phyloP scores from a whole-genome alignment of 2,888 invertebrate species.

The Iselma pallidipennis region DNA sequence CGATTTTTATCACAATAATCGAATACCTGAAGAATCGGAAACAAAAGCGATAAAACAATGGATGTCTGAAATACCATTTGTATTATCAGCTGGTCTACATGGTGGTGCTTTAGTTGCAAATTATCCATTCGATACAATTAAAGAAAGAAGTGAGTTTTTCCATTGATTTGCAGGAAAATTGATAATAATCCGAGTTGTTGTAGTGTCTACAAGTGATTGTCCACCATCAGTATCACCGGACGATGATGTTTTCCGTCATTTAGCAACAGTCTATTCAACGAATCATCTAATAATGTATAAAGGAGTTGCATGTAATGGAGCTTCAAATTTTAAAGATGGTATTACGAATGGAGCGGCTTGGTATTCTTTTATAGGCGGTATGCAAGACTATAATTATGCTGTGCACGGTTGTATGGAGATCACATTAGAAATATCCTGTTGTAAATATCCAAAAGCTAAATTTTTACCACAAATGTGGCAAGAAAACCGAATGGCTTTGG shows the following conservation, averaged over 20 bases:
- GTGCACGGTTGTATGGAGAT: constrained; percentile 69
- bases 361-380: constrained; percentile 63
- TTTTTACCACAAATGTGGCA: constrained; percentile 62
- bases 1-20: constrained; percentile 58
- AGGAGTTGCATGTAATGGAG: constrained; percentile 55
- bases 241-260: constrained; percentile 65
- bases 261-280: constrained; percentile 62
- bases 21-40: constrained; percentile 59
- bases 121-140: constrained; percentile 69
- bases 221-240: constrained; percentile 63
- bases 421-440: constrained; percentile 69
- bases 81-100: constrained; percentile 67
- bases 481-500: constrained; percentile 62
- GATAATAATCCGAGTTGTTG: background rate
- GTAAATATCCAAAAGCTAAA: constrained; percentile 63
- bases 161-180: background rate
- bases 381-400: constrained; percentile 73
- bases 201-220: background rate
- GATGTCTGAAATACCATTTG: constrained; percentile 62
- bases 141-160: constrained; percentile 47
- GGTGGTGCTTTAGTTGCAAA: constrained; percentile 71
- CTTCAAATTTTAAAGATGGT: constrained; percentile 58
- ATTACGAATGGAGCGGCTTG: constrained; percentile 71
- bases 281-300: constrained; percentile 64
- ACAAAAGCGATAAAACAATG: constrained; percentile 63